Conservation (phyloP, 2,888 invertebrate genomes). For the Pimpla rufipes region DNA sequence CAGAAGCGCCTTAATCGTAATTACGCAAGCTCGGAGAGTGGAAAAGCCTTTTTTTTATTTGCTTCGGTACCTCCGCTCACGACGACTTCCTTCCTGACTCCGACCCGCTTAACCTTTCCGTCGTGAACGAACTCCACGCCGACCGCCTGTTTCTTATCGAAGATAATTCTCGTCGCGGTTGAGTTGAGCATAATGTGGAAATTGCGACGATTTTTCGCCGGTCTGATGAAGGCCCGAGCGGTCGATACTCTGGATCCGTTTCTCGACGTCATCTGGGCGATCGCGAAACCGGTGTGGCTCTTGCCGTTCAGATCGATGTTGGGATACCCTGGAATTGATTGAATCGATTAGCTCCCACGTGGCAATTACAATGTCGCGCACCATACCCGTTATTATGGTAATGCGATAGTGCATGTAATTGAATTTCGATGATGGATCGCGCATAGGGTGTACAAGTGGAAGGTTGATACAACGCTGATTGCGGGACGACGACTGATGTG, state of each 20-base stretch:
- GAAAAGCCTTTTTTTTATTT: not conserved
- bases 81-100: conserved; percentile 90
- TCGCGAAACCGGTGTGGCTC: conserved; percentile 93
- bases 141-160: conserved; percentile 91
- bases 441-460: not conserved
- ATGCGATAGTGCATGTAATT: not conserved
- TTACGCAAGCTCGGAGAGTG: no score
- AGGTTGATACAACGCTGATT: not conserved
- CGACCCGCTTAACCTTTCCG: conserved; percentile 87
- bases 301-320: conserved; percentile 93
- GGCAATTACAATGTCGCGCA: conserved; percentile 44
- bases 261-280: conserved; percentile 95
- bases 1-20: conserved; percentile 24
- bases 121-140: conserved; percentile 91
- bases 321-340: conserved; percentile 87
- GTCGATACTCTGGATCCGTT: conserved; percentile 94
- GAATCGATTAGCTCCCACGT: conserved; percentile 15
- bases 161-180: conserved; percentile 91
- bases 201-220: conserved; percentile 91
- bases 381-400: conserved; percentile 7
- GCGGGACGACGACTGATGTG: not conserved
- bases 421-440: conserved; percentile 17
- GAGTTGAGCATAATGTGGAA: conserved; percentile 94
- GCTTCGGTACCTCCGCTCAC: conserved; percentile 86
- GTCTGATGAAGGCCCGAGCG: conserved; percentile 93